Evolutionary conservation across 30 jellyfish, hydroid and myxozoan genomes (phyloP).

Genomic region (Nemopilema nomurai): DNA sequence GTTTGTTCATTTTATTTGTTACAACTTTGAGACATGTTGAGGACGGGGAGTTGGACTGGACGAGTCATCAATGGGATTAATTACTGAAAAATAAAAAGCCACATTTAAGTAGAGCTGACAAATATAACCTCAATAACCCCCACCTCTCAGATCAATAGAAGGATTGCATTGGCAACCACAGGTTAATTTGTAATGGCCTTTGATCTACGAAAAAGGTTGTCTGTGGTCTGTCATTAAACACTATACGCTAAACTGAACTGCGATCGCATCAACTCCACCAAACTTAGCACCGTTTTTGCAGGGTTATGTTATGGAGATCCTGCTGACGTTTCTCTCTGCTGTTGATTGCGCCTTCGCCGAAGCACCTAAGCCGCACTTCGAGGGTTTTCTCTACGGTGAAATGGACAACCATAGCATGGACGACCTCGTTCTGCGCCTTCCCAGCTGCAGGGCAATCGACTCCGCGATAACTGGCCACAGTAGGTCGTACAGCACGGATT

Average conservation of each 20-base stretch:
- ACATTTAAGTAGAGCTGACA: too few species aligned
- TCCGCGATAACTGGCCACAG: conserved; percentile 67
- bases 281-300: neutral
- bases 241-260: too few species aligned
- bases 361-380: conserved; percentile 69
- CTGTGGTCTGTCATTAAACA: neutral
- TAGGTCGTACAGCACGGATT: conserved; percentile 82
- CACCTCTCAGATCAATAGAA: too few species aligned
- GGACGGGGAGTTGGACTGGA: too few species aligned
- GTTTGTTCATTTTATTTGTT: too few species aligned
- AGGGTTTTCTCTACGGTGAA: conserved; percentile 33
- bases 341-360: conserved; percentile 90
- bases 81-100: too few species aligned
- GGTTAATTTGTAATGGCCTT: too few species aligned
- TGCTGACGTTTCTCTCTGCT: conserved; percentile 85
- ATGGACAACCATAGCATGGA: conserved; percentile 66
- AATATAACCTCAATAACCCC: too few species aligned
- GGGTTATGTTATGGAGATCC: conserved; percentile 96
- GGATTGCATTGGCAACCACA: too few species aligned
- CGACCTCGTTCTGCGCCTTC: conserved; percentile 47
- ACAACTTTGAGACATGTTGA: too few species aligned
- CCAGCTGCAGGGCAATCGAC: conserved; percentile 21
- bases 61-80: too few species aligned
- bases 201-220: neutral
- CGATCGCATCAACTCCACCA: neutral